Evolutionary conservation across 2,888 invertebrate species (phyloP), one percentile per base, ranked within the genome.

Genomic region (Eristalis pertinax): DNA sequence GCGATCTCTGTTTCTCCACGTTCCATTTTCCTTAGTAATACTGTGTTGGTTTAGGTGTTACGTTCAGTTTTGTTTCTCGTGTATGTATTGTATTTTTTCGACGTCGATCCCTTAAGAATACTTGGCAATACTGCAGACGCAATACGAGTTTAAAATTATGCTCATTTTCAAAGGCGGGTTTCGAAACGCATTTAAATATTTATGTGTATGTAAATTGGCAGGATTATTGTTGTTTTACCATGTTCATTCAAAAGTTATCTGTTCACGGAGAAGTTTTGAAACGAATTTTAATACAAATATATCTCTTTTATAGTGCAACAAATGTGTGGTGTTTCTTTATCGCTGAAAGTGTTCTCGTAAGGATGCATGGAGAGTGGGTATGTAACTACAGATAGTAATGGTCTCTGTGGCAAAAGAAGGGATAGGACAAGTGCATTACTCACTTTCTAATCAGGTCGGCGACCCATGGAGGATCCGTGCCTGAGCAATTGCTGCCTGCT

Each of bases 31-130:
- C 76, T 29, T 85, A 85, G 77, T 69, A 74, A 81, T 73, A 82
- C 82, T 73, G 68, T 81, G 76, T 77, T 85, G 84, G 85, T 85
- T 85, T 76, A 82, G 85, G 82, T 85, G 67, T 77, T 82, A 82
- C 58, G 73, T 81, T 84, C 76, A 62, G 80, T 68, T 88, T 84
- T 88, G 81, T 62, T 81, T 69, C 68, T 56, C 63, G 26, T 60
- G 24, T 26, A 13, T 26, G 24, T 60, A 26, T 60, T 60, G 60
- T 60, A 60, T 26, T 60, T 78, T 70, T 58, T 69, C 41, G 41
- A 26, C 35, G 65, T 19, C 82, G 32, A 24, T 22, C 62, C n/a
- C 56, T 64, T 58, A 56, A 60, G 22, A 84, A 63, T 38, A 79
- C 67, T 75, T 80, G 64, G 78, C 73, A 88, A 67, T 60, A 63